Evolutionary conservation across 2,888 invertebrate species (phyloP).

Genomic region (Pachycephus smyrnensis): DNA sequence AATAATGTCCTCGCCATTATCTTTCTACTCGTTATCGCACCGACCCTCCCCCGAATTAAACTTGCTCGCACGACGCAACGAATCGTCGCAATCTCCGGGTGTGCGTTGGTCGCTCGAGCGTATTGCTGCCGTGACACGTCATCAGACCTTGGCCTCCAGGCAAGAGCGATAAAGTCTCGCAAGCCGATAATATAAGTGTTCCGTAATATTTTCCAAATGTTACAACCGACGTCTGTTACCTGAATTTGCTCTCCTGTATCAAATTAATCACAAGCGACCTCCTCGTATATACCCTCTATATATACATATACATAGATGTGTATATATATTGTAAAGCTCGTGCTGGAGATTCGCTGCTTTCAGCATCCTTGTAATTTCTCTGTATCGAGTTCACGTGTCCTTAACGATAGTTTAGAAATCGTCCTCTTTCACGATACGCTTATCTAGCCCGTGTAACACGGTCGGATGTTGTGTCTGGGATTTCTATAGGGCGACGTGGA

Average conservation of each 20-base stretch:
- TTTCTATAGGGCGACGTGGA: slow-evolving; percentile 32
- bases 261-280: background rate
- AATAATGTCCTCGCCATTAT: background rate
- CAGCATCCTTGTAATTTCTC: background rate
- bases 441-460: slow-evolving; percentile 17
- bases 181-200: slow-evolving; percentile 33
- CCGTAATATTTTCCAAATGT: background rate
- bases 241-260: too few relatives aligned
- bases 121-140: slow-evolving; percentile 21
- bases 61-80: background rate
- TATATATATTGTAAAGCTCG: too few relatives aligned
- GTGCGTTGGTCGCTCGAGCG: background rate
- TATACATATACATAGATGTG: too few relatives aligned
- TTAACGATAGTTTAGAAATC: background rate
- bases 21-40: background rate
- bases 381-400: background rate
- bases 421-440: background rate
- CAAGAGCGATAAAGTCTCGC: slow-evolving; percentile 43
- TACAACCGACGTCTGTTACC: background rate
- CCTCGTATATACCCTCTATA: too few relatives aligned
- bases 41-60: background rate
- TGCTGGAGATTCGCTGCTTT: background rate
- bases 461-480: slow-evolving; percentile 44
- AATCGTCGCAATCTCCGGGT: background rate
- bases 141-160: slow-evolving; percentile 49